A percentile compares a stretch with the other conserved stretches of the same genome.
Evolutionary conservation across 2,888 invertebrate genomes (phyloP).

Genomic region (Drosophila tripunctata): DNA sequence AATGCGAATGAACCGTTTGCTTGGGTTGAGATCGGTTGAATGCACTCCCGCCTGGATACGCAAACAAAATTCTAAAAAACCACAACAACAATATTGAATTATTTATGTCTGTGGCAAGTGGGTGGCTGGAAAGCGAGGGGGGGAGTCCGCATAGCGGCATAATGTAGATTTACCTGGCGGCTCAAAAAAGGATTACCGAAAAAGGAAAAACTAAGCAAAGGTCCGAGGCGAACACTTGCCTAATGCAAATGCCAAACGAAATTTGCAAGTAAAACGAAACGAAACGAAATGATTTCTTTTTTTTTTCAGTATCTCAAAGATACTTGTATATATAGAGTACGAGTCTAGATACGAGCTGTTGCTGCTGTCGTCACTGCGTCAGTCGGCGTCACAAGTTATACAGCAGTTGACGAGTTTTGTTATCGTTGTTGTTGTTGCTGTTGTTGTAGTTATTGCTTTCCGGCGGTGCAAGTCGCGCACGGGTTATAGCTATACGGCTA

Average conservation of each 20-base stretch:
- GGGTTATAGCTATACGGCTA: conserved; percentile 31
- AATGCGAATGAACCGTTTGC: conserved; percentile 43
- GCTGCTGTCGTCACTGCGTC: conserved; percentile 69
- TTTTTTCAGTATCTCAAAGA: conserved; percentile 48
- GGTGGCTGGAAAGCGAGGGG: not conserved
- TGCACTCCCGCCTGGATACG: conserved; percentile 63
- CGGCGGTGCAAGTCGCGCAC: conserved; percentile 67
- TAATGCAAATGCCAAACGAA: conserved; percentile 71
- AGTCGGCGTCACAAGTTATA: conserved; percentile 66
- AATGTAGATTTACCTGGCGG: conserved; percentile 10
- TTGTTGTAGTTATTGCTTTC: conserved; percentile 59
- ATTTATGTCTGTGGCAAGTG: conserved; percentile 47
- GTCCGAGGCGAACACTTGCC: conserved; percentile 53
- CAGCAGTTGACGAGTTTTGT: conserved; percentile 46
- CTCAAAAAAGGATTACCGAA: conserved; percentile 37
- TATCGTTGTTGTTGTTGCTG: conserved; percentile 15
- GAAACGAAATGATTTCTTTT: conserved; percentile 24
- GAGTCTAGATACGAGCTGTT: no score
- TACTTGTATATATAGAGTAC: conserved; percentile 28
- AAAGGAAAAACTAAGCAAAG: conserved; percentile 6
- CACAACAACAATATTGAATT: conserved; percentile 50
- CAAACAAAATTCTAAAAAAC: conserved; percentile 9
- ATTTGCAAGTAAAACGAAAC: conserved; percentile 44
- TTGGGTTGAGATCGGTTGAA: conserved; percentile 59
- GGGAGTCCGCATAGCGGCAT: not conserved